phyloP scores from a whole-genome alignment of 2,888 invertebrate species.

The Cantharis rustica region DNA sequence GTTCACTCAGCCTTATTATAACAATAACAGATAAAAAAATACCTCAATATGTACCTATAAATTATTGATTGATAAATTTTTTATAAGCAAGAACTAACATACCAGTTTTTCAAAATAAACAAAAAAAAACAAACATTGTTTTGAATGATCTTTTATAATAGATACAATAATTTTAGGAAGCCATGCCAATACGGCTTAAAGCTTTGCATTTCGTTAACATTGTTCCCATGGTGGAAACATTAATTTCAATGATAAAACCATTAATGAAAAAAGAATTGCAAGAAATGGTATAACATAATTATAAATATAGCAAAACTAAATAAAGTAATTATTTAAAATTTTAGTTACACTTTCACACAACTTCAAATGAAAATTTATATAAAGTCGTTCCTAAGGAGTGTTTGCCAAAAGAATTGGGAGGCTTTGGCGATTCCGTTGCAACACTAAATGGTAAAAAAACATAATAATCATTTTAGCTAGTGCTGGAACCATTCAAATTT shows the following conservation, averaged over 20 bases:
- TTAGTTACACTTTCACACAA: slow-evolving; percentile 44
- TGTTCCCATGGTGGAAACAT: slow-evolving; percentile 70
- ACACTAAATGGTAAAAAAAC: background rate
- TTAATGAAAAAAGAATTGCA: slow-evolving; percentile 72
- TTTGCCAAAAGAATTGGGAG: slow-evolving; percentile 40
- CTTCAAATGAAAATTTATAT: slow-evolving; percentile 40
- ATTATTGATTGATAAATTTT: no score
- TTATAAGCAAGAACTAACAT: no score
- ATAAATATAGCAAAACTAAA: background rate
- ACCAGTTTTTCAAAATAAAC: no score
- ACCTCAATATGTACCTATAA: no score
- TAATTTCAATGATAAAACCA: slow-evolving; percentile 70
- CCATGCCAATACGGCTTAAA: slow-evolving; percentile 67
- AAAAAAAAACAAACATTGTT: no score
- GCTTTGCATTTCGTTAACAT: slow-evolving; percentile 74
- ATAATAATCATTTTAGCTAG: background rate
- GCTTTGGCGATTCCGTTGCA: background rate
- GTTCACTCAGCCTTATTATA: no score
- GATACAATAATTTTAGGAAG: slow-evolving; percentile 37
- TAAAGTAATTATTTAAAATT: slow-evolving; percentile 18
- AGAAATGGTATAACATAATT: slow-evolving; percentile 35
- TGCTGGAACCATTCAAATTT: background rate
- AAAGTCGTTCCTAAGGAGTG: slow-evolving; percentile 40
- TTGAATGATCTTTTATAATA: no score
- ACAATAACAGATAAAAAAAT: no score